Evolutionary conservation across 2,888 invertebrate species (phyloP), one percentile per base, ranked within the genome.

Genomic region (Microctonus brassicae): DNA sequence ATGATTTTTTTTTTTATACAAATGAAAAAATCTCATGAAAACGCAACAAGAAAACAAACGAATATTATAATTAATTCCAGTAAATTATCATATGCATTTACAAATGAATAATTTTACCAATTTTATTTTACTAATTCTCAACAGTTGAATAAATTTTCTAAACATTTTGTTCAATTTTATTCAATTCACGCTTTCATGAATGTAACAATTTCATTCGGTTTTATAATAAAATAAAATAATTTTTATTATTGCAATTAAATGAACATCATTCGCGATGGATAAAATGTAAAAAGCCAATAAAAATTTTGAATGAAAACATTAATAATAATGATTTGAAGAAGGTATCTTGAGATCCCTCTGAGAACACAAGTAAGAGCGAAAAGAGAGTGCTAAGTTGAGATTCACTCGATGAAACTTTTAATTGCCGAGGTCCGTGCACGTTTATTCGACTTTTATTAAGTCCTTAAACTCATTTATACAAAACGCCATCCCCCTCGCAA

Each of bases 341-440:
- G 2, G 17, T 47, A 17, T 7, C 17, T n/a, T n/a, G n/a, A n/a
- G 9, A 17, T 7, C 17, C 20, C 0, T 7, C 6, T 47, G 47
- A 47, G 47, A 4, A 17, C 7, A 47, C 20, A 47, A 47, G 17
- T 7, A 47, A 13, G 20, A 29, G 33, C 22, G 39, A 42, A 26
- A 11, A 22, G 58, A 60, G 34, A 24, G 20, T 34, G 24, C 58
- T 34, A 34, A 42, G 58, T 76, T 77, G 6, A n/a, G n/a, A 47
- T 47, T 47, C 17, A 7, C 79, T 81, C 83, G 81, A 84, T 83
- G 80, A 84, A 85, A 84, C 77, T 84, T 83, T 85, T 84, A 85
- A 85, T 85, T 84, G 82, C 80, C 80, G 71, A 70, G 68, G 62
- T 61, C 36, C 53, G 39, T 66, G 70, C 70, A 64, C 66, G 58